Evolutionary conservation across 1,140 invertebrate genomes (phyloP).

Genomic region (Drosophila tsacasi): DNA sequence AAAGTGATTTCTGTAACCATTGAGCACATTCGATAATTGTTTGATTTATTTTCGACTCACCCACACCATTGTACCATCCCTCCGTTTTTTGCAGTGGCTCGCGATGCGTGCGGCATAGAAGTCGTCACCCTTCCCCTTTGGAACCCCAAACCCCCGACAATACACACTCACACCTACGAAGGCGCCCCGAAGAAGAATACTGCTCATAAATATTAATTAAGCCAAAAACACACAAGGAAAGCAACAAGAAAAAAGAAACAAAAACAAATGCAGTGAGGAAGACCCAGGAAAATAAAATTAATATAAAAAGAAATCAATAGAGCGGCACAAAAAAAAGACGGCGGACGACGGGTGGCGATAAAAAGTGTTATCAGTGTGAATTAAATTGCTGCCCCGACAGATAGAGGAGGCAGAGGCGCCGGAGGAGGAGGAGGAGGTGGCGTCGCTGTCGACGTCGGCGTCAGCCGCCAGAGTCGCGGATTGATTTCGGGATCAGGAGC

Average conservation of each 20-base stretch:
- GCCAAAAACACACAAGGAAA: constrained; percentile 20
- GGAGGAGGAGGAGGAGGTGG: constrained; percentile 10
- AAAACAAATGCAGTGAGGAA: constrained; percentile 34
- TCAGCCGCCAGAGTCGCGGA: constrained; percentile 38
- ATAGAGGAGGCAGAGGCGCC: constrained; percentile 12
- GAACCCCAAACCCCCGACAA: constrained; percentile 53
- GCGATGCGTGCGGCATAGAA: constrained; percentile 78
- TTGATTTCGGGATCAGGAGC: constrained; percentile 43
- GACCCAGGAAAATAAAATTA: constrained; percentile 40
- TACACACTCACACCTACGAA: constrained; percentile 43
- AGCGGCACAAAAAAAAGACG: constrained; percentile 20
- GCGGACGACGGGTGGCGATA: constrained; percentile 58
- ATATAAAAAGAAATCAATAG: constrained; percentile 66
- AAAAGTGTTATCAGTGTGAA: constrained; percentile 73
- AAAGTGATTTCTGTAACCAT: constrained; percentile 45
- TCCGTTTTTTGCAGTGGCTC: constrained; percentile 55
- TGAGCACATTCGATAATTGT: constrained; percentile 26
- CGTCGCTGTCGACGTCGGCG: constrained; percentile 21
- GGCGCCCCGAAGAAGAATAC: constrained; percentile 64
- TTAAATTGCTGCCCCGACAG: constrained; percentile 56
- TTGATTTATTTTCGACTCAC: constrained; percentile 30
- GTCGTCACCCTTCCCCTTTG: constrained; percentile 46
- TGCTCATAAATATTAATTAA: constrained; percentile 78
- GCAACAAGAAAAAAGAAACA: neutral
- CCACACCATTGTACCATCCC: constrained; percentile 23